These are phyloP conservation scores for Drosophila virilis DNA, from an alignment of 1,140 invertebrate genomes.

Conservation along the genomic window DNA sequence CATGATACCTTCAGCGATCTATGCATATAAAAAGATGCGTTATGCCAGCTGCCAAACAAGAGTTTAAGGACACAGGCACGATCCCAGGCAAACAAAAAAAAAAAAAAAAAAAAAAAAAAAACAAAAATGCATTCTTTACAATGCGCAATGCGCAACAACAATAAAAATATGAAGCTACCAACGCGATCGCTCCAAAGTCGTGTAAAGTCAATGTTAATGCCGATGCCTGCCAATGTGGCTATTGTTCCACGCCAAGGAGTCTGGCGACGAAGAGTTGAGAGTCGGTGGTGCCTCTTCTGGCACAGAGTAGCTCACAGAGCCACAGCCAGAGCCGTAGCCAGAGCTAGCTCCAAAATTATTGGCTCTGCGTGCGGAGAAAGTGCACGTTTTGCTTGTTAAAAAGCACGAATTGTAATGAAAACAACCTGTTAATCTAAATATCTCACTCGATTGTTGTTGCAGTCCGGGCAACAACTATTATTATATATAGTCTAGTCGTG, in stretches of 20 bases:
- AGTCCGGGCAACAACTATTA: conserved; percentile 63
- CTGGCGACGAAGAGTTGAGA: conserved; percentile 28
- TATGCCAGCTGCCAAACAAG: conserved; percentile 55
- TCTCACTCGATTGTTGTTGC: conserved; percentile 82
- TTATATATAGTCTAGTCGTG: conserved; percentile 82
- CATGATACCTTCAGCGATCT: conserved; percentile 27
- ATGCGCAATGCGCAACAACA: conserved; percentile 70
- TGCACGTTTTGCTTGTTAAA: conserved; percentile 84
- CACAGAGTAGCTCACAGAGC: background rate
- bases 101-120: conserved; percentile 39
- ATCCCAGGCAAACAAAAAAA: conserved; percentile 42
- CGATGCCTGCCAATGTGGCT: conserved; percentile 67
- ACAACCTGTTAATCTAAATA: conserved; percentile 84
- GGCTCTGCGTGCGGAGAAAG: conserved; percentile 84
- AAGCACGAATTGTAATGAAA: conserved; percentile 83
- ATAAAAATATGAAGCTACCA: conserved; percentile 82
- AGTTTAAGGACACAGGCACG: conserved; percentile 76
- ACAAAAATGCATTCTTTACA: conserved; percentile 72
- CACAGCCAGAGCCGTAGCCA: conserved; percentile 31
- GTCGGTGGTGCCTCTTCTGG: conserved; percentile 8
- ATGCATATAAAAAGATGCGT: conserved; percentile 62
- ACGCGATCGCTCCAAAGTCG: conserved; percentile 73
- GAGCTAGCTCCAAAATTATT: conserved; percentile 68
- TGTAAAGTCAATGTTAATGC: conserved; percentile 84
- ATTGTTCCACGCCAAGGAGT: conserved; percentile 75